Percentiles rank a stretch among this genome's conserved stretches.
These are phyloP conservation scores for Patiria pectinifera DNA, from an alignment of 53 echinoderm and acorn worm genomes.

Conservation along the genomic window DNA sequence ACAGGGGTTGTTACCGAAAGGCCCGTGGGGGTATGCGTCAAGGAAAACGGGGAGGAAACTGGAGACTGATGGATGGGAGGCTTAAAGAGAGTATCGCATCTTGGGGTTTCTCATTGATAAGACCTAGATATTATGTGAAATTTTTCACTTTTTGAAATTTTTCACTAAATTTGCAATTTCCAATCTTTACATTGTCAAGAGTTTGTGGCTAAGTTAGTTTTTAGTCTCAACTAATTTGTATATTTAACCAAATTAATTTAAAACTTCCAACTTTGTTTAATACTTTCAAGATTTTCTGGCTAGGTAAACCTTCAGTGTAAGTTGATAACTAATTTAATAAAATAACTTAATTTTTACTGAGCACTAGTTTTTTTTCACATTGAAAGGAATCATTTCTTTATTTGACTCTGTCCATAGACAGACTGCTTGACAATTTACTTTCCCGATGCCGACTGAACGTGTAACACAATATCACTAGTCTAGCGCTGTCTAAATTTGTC, in stretches of 20 bases:
- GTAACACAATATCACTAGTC: conserved; percentile 34
- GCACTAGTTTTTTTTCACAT: neutral
- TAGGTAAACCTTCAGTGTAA: too few species aligned
- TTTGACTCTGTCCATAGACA: neutral
- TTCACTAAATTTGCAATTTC: too few species aligned
- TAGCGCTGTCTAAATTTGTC: conserved; percentile 12
- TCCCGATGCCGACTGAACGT: neutral
- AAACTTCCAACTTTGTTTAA: too few species aligned
- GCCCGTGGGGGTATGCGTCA: neutral
- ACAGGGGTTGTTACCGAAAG: neutral
- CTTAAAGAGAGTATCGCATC: neutral
- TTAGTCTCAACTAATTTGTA: neutral
- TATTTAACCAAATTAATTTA: too few species aligned
- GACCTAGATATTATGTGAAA: neutral
- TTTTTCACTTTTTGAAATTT: too few species aligned
- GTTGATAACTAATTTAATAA: too few species aligned
- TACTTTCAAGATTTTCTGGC: too few species aligned
- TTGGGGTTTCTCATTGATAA: neutral
- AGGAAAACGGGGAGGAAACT: neutral
- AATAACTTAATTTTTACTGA: too few species aligned
- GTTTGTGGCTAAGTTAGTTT: neutral
- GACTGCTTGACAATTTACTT: neutral
- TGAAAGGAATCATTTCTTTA: neutral
- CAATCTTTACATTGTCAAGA: too few species aligned
- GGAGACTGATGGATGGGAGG: neutral